Evolutionary conservation across 2,797 vertebrate species (phyloP), one percentile per base, ranked within the genome.

Genomic region (Spea hammondii): DNA sequence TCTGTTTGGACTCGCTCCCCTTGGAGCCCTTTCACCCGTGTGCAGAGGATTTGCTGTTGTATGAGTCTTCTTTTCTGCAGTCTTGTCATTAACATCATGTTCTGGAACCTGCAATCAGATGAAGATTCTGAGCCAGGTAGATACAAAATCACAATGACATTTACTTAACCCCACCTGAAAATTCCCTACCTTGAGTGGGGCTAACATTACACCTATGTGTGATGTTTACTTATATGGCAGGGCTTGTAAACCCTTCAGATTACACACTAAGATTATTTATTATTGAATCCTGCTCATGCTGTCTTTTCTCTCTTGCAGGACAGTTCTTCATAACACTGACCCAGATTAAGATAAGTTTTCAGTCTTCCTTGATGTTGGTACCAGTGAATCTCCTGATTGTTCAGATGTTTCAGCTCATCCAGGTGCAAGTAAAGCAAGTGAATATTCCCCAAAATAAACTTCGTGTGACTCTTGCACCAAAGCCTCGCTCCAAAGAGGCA

Each of bases 41-140:
- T 85, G 13, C 87, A 89, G 82, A 48, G 86, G 59, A 85, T 89
- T 12, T 82, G 85, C 0, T 88, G 89, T 80, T 87, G 85, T 54
- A 9, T 84, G 65, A 76, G 84, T 0, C 85, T 89, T 0, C 83
- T 88, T 4, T 84, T 89, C 71, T 88, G 86, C 69, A 83, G 83
- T 70, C 83, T 88, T 84, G 65, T 88, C 65, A 70, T 81, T 82
- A 89, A 83, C 4, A 72, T 89, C 9, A 87, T 87, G 87, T 89
- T 88, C 82, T 90, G 88, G 86, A 86, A 74, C n/a, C 54, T 6
- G 8, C 47, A 11, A 8, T 6, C 46, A 6, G 79, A 76, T 51
- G 68, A 67, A 45, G 68, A 80, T 11, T 79, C 72, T 9, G 7
- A 69, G 54, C 60, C 72, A 74, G 72, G 78, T 79, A 74, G 4